A percentile compares a stretch with the other conserved stretches of the same genome.
Evolutionary conservation across 2,797 vertebrate species (phyloP).

Genomic region (Paratrypauchen microcephalus): DNA sequence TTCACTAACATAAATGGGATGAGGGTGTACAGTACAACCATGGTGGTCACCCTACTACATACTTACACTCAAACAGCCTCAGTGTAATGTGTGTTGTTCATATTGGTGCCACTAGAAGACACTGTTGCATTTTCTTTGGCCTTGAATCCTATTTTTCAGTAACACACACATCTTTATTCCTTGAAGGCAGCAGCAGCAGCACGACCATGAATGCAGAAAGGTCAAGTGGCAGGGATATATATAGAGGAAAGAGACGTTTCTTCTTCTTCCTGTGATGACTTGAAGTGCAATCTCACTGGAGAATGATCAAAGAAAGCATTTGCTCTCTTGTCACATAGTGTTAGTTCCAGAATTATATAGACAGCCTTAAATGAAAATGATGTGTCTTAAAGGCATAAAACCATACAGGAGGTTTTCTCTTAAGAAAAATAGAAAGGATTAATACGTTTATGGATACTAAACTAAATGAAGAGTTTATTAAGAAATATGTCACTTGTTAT

Average conservation of each 20-base stretch:
- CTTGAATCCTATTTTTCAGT: slow-evolving; percentile 2
- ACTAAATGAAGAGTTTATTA: slow-evolving; percentile 23
- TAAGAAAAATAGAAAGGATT: neutral
- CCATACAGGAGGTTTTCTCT: slow-evolving; percentile 7
- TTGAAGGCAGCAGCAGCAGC: slow-evolving; percentile 60
- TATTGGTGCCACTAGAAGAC: slow-evolving; percentile 49
- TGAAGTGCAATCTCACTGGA: slow-evolving; percentile 57
- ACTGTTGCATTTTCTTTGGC: slow-evolving; percentile 58
- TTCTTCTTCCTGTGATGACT: slow-evolving; percentile 45
- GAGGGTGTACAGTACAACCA: too few species aligned
- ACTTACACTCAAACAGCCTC: neutral
- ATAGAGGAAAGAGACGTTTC: slow-evolving; percentile 33
- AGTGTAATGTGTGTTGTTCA: slow-evolving; percentile 17
- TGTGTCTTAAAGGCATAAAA: neutral
- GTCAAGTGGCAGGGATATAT: slow-evolving; percentile 58
- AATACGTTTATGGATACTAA: neutral
- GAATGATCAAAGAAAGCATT: slow-evolving; percentile 60
- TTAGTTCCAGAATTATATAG: neutral
- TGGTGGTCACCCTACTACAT: neutral
- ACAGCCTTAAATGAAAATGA: slow-evolving; percentile 18
- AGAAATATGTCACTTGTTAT: slow-evolving; percentile 39
- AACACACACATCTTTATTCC: slow-evolving; percentile 37
- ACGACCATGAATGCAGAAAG: slow-evolving; percentile 55
- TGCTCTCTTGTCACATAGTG: slow-evolving; percentile 39
- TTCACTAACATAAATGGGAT: too few species aligned